Percentiles rank a stretch among this genome's conserved stretches.
Evolutionary conservation across 2,797 vertebrate species (phyloP).

Genomic region (Trematocara caparti): DNA sequence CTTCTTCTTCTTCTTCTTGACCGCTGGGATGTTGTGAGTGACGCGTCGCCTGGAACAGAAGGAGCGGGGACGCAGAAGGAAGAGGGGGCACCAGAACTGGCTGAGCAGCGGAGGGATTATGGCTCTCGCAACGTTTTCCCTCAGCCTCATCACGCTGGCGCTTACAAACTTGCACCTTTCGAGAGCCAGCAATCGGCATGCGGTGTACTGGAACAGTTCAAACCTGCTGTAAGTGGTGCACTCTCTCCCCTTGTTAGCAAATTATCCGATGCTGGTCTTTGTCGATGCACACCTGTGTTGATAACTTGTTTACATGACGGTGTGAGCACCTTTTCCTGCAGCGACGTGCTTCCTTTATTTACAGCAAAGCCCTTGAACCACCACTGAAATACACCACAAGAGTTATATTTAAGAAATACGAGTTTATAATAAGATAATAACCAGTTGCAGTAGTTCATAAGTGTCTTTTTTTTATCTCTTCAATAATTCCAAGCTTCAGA

Average conservation of each 20-base stretch:
- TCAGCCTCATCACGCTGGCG: conserved; percentile 72
- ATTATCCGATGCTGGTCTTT: not conserved
- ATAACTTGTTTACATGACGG: conserved; percentile 13
- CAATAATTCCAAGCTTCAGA: not conserved
- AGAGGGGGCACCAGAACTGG: conserved; percentile 30
- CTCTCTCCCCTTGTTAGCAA: not conserved
- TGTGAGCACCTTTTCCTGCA: not conserved
- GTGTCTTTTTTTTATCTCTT: not conserved
- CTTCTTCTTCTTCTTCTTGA: not conserved
- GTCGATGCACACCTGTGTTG: conserved; percentile 26
- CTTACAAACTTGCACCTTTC: conserved; percentile 69
- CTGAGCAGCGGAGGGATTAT: conserved; percentile 66
- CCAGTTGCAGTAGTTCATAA: not conserved
- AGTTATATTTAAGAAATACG: not conserved
- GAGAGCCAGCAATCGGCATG: conserved; percentile 72
- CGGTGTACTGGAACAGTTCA: conserved; percentile 80
- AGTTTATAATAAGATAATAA: not conserved
- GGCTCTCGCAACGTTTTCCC: conserved; percentile 68
- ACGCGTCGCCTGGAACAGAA: conserved; percentile 40
- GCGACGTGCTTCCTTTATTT: not conserved
- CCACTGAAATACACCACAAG: not conserved
- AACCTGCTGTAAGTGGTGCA: conserved; percentile 72
- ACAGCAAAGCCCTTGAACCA: not conserved
- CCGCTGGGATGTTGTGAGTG: conserved; percentile 71
- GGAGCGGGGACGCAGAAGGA: conserved; percentile 41